Evolutionary conservation across 2,888 invertebrate species (phyloP), one percentile per base, ranked within the genome.

Genomic region (Drosophila suboccidentalis): DNA sequence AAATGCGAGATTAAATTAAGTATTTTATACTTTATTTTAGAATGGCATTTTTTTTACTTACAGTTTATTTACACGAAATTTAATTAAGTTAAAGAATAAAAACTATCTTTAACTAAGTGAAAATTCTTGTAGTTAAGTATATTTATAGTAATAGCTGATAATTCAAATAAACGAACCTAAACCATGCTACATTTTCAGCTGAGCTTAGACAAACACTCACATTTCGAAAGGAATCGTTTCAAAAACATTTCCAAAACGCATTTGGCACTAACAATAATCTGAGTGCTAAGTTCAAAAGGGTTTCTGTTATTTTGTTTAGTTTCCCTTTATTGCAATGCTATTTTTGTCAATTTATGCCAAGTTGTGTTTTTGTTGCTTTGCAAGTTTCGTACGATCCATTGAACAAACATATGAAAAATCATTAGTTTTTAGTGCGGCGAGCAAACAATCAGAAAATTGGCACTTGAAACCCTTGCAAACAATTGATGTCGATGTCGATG

Each of bases 361-460:
- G 59, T 60, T 71, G 65, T 82, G 60, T 50, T 66, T 71, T 61
- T 50, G 13, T 55, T 22, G 29, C 36, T 39, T 29, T 22, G 38
- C 17, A 41, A 17, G n/a, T 51, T 58, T 26, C 38, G 51, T 59
- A 70, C 84, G 84, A 88, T 80, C 82, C 89, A 87, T 87, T 82
- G 80, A 71, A 32, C 87, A 82, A 83, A 85, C 89, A 87, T 82
- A 89, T 87, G 87, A 89, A 89, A 87, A 88, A 87, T 87, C 87
- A 87, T 87, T 87, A 89, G 90, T 88, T 87, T 87, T 87, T 87
- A 87, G 90, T 86, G 86, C 76, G 78, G 72, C 83, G 77, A 82
- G 82, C 89, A 87, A 86, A 86, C 89, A 86, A 86, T 86, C 86
- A 89, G 78, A 89, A 89, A 86, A 86, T 86, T 89, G 86, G 68